A percentile compares a stretch with the other conserved stretches of the same genome.
Evolutionary conservation across 2,113 vertebrate species (phyloP).

Genomic region (Carassius auratus): DNA sequence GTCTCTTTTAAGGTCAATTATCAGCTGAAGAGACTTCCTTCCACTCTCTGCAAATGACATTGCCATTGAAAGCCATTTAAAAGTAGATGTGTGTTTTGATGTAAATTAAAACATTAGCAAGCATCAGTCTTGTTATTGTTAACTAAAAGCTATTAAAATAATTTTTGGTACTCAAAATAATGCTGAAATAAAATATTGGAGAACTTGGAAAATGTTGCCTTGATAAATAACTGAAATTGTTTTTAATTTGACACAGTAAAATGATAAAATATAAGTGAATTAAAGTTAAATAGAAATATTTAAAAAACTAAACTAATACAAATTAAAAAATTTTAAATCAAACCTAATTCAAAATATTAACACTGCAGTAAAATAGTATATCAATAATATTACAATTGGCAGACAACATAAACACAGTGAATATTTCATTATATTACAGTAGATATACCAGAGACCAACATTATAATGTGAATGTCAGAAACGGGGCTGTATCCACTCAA

Average conservation of each 20-base stretch:
- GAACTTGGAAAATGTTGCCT: not conserved
- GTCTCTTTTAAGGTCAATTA: not conserved
- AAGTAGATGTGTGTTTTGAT: not conserved
- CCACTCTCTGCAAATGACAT: not conserved
- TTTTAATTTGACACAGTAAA: not conserved
- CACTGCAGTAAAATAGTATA: not conserved
- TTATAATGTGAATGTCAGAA: not conserved
- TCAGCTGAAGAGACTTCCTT: not conserved
- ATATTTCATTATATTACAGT: not conserved
- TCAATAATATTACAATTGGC: too few relatives aligned
- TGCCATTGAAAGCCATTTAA: too few relatives aligned
- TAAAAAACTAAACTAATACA: too few relatives aligned
- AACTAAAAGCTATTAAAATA: not conserved
- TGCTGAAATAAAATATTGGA: not conserved
- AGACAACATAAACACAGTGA: not conserved
- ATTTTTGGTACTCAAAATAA: not conserved
- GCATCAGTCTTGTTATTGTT: not conserved
- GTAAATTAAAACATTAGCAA: not conserved
- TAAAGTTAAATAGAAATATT: too few relatives aligned
- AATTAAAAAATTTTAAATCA: too few relatives aligned
- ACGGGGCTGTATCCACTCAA: not conserved
- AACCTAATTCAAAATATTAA: not conserved
- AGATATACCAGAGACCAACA: not conserved
- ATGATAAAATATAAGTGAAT: not conserved
- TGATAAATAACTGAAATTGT: not conserved